Evolutionary conservation across 2,113 vertebrate species (phyloP).

Genomic region (Engraulis encrasicolus): DNA sequence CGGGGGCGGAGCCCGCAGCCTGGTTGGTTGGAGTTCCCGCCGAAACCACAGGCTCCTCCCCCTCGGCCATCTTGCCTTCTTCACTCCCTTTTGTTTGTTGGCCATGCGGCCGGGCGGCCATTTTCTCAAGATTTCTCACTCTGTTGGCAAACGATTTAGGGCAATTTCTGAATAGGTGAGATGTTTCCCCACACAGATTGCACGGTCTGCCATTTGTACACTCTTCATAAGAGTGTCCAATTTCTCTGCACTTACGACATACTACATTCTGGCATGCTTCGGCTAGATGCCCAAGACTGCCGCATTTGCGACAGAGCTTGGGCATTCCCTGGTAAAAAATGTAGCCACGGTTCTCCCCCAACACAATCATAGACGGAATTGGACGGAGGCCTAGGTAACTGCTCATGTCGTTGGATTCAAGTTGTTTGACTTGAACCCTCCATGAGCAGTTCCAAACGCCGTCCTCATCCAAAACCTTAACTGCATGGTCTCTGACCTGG

Average conservation of each 20-base stretch:
- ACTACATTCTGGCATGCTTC: constrained; percentile 18
- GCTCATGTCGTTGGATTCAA: background rate
- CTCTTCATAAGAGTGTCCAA: constrained; percentile 30
- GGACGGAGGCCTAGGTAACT: background rate
- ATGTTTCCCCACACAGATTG: background rate
- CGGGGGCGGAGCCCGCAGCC: constrained; percentile 1
- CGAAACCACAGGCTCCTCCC: no score
- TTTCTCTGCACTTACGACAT: constrained; percentile 35
- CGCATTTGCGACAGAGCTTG: background rate
- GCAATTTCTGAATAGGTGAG: constrained; percentile 37
- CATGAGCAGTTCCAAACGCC: constrained; percentile 24
- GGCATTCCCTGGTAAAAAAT: background rate
- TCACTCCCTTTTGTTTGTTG: no score
- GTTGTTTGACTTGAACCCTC: constrained; percentile 10
- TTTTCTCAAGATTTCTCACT: background rate
- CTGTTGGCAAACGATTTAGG: constrained; percentile 36
- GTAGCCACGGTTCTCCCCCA: constrained; percentile 35
- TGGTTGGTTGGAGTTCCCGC: background rate
- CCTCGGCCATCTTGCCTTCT: no score
- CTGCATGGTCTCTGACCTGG: background rate
- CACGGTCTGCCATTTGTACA: constrained; percentile 37
- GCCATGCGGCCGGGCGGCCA: background rate
- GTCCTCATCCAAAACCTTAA: constrained; percentile 16
- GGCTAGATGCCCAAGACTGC: background rate
- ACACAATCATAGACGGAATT: constrained; percentile 13